These are phyloP conservation scores for Peromyscus eremicus DNA, from an alignment of 2,797 vertebrate species.

Conservation along the genomic window DNA sequence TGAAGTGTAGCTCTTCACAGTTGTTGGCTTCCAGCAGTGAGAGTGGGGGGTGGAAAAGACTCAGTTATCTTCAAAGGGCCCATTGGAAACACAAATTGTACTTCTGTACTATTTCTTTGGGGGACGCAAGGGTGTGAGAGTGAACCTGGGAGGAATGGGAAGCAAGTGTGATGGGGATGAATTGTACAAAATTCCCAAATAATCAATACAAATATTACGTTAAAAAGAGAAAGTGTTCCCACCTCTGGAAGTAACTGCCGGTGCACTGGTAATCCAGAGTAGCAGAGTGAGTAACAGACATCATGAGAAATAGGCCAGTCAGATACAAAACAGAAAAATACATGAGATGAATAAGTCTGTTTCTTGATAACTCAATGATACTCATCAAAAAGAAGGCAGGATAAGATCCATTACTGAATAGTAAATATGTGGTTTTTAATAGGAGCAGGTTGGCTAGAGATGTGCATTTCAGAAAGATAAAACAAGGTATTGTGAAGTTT, in stretches of 20 bases:
- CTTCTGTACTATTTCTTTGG: neutral
- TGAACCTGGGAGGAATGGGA: neutral
- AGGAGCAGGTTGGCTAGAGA: neutral
- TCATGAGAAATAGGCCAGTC: neutral
- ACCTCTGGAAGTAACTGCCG: neutral
- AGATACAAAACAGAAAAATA: constrained; percentile 18
- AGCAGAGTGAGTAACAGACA: neutral
- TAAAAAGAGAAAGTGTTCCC: neutral
- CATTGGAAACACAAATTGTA: neutral
- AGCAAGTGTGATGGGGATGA: neutral
- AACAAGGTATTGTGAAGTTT: neutral
- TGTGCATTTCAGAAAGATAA: neutral
- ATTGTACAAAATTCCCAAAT: neutral
- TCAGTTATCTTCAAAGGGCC: neutral
- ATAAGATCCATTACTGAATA: neutral
- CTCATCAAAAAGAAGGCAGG: neutral
- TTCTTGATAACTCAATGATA: neutral
- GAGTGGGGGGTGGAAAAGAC: neutral
- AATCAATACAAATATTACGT: neutral
- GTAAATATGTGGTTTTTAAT: neutral
- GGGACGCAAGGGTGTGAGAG: neutral
- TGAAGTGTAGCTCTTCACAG: neutral
- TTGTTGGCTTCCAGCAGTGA: neutral
- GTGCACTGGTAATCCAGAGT: neutral
- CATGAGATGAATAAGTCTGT: neutral